A percentile compares a stretch with the other conserved stretches of the same genome.
Conservation (phyloP, 2,113 vertebrate species). For the Phoenicopterus ruber region DNA sequence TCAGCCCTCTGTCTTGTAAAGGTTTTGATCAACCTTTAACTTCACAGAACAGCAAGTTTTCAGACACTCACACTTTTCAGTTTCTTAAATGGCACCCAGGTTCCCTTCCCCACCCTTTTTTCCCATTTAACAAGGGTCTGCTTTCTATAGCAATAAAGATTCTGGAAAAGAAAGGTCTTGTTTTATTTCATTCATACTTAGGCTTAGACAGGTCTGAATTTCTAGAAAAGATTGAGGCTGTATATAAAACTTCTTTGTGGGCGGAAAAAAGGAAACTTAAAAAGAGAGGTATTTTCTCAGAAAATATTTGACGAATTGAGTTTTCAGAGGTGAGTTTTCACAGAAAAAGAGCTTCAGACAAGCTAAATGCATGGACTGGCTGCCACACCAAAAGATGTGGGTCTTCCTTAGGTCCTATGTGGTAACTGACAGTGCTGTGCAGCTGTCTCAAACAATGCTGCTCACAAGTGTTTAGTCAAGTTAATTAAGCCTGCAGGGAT, state of each 20-base stretch:
- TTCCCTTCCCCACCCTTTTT: neutral
- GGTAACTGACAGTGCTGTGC: neutral
- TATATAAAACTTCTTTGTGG: neutral
- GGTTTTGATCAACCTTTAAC: neutral
- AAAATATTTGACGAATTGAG: neutral
- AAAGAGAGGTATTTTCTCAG: neutral
- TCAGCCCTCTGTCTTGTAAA: neutral
- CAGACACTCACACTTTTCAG: neutral
- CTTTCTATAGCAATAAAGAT: neutral
- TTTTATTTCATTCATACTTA: neutral
- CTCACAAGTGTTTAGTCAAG: neutral
- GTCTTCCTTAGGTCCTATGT: neutral
- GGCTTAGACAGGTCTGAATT: neutral
- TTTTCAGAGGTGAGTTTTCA: neutral
- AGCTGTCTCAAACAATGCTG: neutral
- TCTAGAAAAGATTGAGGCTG: neutral
- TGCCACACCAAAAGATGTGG: neutral
- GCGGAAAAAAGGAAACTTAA: neutral
- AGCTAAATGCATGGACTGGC: neutral
- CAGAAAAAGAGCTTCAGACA: neutral
- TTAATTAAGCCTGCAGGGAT: neutral
- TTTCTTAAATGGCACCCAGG: neutral
- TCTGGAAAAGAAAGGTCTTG: neutral
- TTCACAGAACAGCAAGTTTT: neutral
- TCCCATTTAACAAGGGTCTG: neutral